These are phyloP conservation scores for Chrysolina haemoptera DNA, from an alignment of 2,888 invertebrate species.

Conservation along the genomic window DNA sequence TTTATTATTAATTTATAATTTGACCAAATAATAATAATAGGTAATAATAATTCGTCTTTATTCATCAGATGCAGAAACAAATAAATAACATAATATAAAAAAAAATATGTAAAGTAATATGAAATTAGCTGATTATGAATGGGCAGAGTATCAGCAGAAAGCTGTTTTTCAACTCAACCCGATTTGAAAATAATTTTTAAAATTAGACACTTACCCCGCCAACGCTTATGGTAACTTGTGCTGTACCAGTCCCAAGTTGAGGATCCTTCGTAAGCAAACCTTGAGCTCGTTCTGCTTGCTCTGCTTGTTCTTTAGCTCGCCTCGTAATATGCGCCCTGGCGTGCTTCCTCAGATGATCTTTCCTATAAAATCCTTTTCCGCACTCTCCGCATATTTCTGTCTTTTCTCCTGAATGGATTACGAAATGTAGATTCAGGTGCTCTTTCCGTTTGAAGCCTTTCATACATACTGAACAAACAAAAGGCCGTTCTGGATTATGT, in stretches of 20 bases:
- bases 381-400: constrained; percentile 85
- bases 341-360: constrained; percentile 87
- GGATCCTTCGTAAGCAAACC: constrained; percentile 55
- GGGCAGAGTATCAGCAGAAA: no score
- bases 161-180: no score
- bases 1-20: no score
- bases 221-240: constrained; percentile 67
- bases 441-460: constrained; percentile 87
- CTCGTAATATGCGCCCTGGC: constrained; percentile 84
- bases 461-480: constrained; percentile 83
- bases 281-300: constrained; percentile 59
- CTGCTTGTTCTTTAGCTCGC: constrained; percentile 80
- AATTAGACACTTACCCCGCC: constrained; percentile 51
- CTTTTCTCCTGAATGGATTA: constrained; percentile 89
- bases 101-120: no score
- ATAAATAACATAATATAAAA: no score
- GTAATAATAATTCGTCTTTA: no score
- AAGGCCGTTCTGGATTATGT: constrained; percentile 86
- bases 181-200: background rate
- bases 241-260: constrained; percentile 54
- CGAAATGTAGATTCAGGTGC: constrained; percentile 86
- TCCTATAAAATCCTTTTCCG: constrained; percentile 85
- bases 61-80: no score
- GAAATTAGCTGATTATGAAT: no score
- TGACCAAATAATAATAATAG: no score